These are phyloP conservation scores for Lampropteryx suffumata DNA, from an alignment of 2,888 invertebrate species.

Conservation along the genomic window DNA sequence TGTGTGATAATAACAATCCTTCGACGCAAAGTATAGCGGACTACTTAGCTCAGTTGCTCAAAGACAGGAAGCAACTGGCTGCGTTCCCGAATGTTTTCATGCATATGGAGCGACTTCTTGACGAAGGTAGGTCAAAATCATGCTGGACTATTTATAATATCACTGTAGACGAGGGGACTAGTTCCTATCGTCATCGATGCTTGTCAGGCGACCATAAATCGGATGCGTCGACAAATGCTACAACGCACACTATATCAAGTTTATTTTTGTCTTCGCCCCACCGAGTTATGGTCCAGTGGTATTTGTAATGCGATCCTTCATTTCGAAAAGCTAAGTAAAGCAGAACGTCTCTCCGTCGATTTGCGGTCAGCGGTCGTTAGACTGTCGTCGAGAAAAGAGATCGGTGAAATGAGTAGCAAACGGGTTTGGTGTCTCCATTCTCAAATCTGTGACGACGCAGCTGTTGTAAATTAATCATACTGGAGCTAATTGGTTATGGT, in stretches of 20 bases:
- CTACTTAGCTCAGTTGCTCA: constrained; percentile 99
- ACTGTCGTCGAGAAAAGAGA: constrained; percentile 70
- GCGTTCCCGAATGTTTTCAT: constrained; percentile 99
- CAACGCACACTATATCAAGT: constrained; percentile 81
- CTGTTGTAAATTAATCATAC: constrained; percentile 62
- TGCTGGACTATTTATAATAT: constrained; percentile 57
- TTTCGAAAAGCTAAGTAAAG: constrained; percentile 75
- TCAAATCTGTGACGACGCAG: constrained; percentile 54
- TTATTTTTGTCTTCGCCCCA: constrained; percentile 82
- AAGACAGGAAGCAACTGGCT: constrained; percentile 99
- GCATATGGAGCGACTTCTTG: constrained; percentile 99
- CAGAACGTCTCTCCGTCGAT: constrained; percentile 68
- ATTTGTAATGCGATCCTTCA: constrained; percentile 79
- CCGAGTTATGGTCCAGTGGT: constrained; percentile 81
- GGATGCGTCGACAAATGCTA: constrained; percentile 79
- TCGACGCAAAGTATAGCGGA: constrained; percentile 99
- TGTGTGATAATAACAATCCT: constrained; percentile 84
- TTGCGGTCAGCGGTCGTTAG: constrained; percentile 75
- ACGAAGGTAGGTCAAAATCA: constrained; percentile 92
- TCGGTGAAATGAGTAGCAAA: constrained; percentile 73
- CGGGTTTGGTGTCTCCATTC: constrained; percentile 65
- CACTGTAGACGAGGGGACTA: constrained; percentile 44
- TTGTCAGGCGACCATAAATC: constrained; percentile 74
- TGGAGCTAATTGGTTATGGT: constrained; percentile 38
- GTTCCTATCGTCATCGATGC: constrained; percentile 55